phyloP scores from a whole-genome alignment of 2,888 invertebrate genomes.

The Volucella bombylans region DNA sequence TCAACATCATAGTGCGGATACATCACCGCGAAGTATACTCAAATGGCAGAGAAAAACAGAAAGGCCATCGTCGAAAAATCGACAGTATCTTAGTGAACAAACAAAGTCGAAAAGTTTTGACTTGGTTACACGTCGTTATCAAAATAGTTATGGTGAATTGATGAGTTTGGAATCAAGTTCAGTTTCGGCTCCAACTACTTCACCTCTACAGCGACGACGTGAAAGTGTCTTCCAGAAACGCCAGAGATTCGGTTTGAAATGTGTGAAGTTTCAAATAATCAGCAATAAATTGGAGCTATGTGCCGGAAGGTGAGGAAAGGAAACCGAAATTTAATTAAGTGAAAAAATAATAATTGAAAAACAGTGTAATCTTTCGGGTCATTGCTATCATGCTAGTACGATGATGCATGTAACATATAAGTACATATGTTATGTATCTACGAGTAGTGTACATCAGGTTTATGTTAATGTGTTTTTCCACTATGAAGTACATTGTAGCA shows the following conservation, averaged over 20 bases:
- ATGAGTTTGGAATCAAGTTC: constrained; percentile 27
- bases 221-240: constrained; percentile 60
- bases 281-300: constrained; percentile 22
- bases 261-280: constrained; percentile 37
- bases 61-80: constrained; percentile 20
- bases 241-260: constrained; percentile 49
- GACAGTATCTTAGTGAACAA: constrained; percentile 56
- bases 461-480: too few relatives aligned
- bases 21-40: constrained; percentile 47
- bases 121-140: constrained; percentile 68
- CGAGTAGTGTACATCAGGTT: too few relatives aligned
- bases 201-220: constrained; percentile 48
- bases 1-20: constrained; percentile 51
- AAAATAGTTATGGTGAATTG: constrained; percentile 70
- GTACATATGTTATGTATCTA: too few relatives aligned
- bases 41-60: constrained; percentile 63
- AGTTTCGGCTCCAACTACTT: constrained; percentile 23
- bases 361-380: too few relatives aligned
- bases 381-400: too few relatives aligned
- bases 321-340: not conserved
- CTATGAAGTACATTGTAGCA: too few relatives aligned
- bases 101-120: constrained; percentile 68
- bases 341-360: too few relatives aligned
- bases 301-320: constrained; percentile 36
- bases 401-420: too few relatives aligned